Evolutionary conservation across 1,140 invertebrate species (phyloP).

Genomic region (Drosophila watanabei): DNA sequence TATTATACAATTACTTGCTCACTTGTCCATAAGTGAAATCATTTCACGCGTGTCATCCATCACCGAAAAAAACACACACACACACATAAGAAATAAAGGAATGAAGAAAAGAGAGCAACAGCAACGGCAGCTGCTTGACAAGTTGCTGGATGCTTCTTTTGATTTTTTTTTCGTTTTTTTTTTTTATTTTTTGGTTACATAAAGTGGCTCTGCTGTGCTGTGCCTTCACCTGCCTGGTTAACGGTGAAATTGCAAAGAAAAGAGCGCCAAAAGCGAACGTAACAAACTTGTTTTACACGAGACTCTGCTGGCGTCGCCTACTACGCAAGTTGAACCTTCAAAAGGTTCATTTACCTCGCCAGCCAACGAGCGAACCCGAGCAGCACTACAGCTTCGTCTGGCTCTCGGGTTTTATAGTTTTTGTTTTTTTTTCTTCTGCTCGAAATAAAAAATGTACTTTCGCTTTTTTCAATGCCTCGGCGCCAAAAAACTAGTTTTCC

Average conservation of each 20-base stretch:
- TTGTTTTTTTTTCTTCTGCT: constrained; percentile 4
- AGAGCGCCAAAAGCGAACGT: constrained; percentile 65
- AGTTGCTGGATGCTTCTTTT: constrained; percentile 36
- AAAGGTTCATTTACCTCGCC: constrained; percentile 85
- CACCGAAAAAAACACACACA: constrained; percentile 28
- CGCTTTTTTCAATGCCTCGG: constrained; percentile 85
- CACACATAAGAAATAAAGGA: neutral
- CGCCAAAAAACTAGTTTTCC: constrained; percentile 80
- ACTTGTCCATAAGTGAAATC: constrained; percentile 64
- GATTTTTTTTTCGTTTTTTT: no score
- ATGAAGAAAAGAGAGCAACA: constrained; percentile 27
- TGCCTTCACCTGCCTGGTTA: constrained; percentile 75
- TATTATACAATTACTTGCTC: constrained; percentile 64
- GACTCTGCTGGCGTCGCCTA: constrained; percentile 52
- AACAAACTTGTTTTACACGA: constrained; percentile 82
- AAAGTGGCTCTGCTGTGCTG: constrained; percentile 46
- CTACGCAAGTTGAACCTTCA: constrained; percentile 85
- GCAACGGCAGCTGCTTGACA: constrained; percentile 45
- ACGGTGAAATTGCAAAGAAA: constrained; percentile 82
- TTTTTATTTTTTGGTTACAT: constrained; percentile 73
- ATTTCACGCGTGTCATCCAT: constrained; percentile 73
- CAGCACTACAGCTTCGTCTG: constrained; percentile 14
- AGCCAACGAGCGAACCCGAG: constrained; percentile 25
- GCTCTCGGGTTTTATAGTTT: constrained; percentile 13
- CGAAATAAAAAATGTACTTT: constrained; percentile 83